Evolutionary conservation across 2,797 vertebrate genomes (phyloP), one percentile per base, ranked within the genome.

Genomic region (Propithecus perrieri): DNA sequence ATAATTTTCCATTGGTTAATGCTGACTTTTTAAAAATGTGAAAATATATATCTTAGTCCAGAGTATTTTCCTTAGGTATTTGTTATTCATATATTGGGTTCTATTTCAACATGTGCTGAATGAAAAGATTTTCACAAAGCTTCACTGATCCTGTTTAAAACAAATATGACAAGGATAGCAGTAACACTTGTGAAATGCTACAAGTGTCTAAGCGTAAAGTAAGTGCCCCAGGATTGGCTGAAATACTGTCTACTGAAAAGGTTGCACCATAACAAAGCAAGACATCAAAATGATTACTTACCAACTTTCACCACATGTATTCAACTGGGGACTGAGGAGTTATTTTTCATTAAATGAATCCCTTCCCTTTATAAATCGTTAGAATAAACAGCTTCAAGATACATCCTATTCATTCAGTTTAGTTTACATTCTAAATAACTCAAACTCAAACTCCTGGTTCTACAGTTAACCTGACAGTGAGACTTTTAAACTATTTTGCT

Each of bases 231-330:
- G 48, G n/a, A 93, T 41, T 96, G 89, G 97, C 69, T 30, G 10
- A 79, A 88, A 81, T 3, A 33, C 84, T 87, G 94, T 95, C 92
- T 85, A 95, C 30, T 46, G 30, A 71, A 59, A 97, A 65, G 3
- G 63, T 5, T 88, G 41, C 1, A 69, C 90, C 55, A 85, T 8
- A 89, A 92, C n/a, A 78, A 81, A 94, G 94, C 33, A 59, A 95
- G 50, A 85, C 94, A 93, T 85, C 20, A 30, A 79, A 96, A 53
- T 53, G 89, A 97, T 97, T 84, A 98, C 98, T 99, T 97, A 98
- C 98, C 98, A 92, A 46, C 11, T 97, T 96, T 75, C 80, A 96
- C 63, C 93, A 84, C 46, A 85, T 85, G 55, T 24, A 95, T 94
- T 93, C 84, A 92, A 79, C 67, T 93, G 95, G 22, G 93, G 55